Evolutionary conservation across 2,888 invertebrate genomes (phyloP).

Genomic region (Iselma pallidipennis): DNA sequence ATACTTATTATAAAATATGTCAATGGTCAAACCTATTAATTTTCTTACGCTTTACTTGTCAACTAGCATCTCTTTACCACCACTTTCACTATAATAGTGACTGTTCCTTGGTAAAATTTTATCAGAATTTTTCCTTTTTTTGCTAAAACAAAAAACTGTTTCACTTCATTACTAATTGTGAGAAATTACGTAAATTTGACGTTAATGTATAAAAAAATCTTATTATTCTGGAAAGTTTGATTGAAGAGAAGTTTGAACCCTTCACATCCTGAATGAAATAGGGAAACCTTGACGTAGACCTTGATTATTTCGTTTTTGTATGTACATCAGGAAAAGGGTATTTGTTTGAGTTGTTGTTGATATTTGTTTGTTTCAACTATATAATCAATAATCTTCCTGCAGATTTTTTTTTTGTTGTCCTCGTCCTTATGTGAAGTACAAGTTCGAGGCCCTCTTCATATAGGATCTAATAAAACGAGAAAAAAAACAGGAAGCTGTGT

Average conservation of each 20-base stretch:
- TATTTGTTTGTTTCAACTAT: no score
- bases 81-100: constrained; percentile 16
- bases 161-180: background rate
- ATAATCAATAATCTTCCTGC: no score
- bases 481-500: no score
- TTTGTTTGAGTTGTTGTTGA: no score
- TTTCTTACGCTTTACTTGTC: constrained; percentile 9
- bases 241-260: background rate
- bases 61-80: constrained; percentile 7
- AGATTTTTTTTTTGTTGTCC: no score
- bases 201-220: constrained; percentile 5
- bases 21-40: constrained; percentile 1
- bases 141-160: background rate
- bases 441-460: constrained; percentile 8
- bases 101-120: background rate
- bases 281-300: background rate
- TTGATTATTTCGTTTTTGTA: background rate
- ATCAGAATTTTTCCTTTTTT: background rate
- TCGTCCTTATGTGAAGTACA: no score
- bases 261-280: background rate
- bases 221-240: constrained; percentile 6
- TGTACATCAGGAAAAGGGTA: no score
- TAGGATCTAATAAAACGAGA: constrained; percentile 10
- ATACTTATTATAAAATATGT: background rate
- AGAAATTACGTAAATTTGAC: constrained; percentile 2